Conservation (phyloP, 2,888 invertebrate species). For the Neoscelio sp. region DNA sequence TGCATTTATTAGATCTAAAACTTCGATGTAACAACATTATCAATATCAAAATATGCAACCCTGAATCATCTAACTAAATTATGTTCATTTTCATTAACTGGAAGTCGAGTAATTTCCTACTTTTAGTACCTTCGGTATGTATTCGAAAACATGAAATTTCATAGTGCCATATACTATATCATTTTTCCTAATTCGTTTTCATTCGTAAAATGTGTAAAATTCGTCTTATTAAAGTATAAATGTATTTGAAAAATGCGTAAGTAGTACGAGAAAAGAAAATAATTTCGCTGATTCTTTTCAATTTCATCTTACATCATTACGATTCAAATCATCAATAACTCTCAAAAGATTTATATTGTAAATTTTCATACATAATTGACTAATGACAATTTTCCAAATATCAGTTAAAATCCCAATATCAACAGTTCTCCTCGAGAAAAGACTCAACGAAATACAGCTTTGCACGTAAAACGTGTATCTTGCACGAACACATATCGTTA, state of each 20-base stretch:
- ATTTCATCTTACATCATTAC: neutral
- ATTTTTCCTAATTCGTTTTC: slow-evolving; percentile 23
- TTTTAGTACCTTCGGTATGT: slow-evolving; percentile 40
- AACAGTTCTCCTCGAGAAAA: slow-evolving; percentile 32
- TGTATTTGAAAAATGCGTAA: slow-evolving; percentile 22
- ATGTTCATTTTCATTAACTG: neutral
- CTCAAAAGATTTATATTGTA: too few relatives aligned
- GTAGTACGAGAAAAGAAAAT: slow-evolving; percentile 21
- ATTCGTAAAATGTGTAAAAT: slow-evolving; percentile 46
- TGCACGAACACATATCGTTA: slow-evolving; percentile 61
- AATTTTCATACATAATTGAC: too few relatives aligned
- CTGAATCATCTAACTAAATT: slow-evolving; percentile 19
- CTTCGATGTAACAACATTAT: too few relatives aligned
- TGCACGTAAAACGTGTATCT: slow-evolving; percentile 59
- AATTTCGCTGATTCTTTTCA: slow-evolving; percentile 55
- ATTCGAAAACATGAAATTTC: slow-evolving; percentile 18
- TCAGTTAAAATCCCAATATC: slow-evolving; percentile 7
- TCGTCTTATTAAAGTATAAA: slow-evolving; percentile 39
- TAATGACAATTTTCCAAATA: too few relatives aligned
- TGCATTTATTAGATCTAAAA: too few relatives aligned
- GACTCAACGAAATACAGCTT: slow-evolving; percentile 46
- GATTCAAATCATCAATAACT: too few relatives aligned
- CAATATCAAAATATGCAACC: slow-evolving; percentile 18
- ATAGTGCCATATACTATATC: slow-evolving; percentile 40
- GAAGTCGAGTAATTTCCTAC: slow-evolving; percentile 24